These are phyloP conservation scores for Pristionchus mayeri DNA, from an alignment of 2,888 invertebrate genomes.

Conservation along the genomic window DNA sequence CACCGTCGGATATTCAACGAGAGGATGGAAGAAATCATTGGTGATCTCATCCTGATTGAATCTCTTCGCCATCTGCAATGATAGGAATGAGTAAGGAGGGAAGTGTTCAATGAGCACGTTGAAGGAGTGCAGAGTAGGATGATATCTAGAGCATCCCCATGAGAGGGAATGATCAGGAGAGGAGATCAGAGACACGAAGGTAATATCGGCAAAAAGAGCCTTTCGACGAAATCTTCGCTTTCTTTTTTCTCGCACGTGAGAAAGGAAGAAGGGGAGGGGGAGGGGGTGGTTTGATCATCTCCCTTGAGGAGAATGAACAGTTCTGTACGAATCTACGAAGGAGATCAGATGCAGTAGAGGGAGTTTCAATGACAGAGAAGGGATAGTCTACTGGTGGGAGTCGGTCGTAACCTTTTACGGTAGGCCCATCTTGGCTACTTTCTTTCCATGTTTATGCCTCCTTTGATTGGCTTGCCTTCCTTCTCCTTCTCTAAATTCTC, in stretches of 20 bases:
- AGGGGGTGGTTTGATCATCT: background rate
- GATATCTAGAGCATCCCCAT: background rate
- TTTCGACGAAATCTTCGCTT: slow-evolving; percentile 13
- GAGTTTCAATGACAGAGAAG: slow-evolving; percentile 19
- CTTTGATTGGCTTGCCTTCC: slow-evolving; percentile 9
- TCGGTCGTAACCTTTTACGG: slow-evolving; percentile 37
- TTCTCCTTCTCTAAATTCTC: slow-evolving; percentile 28
- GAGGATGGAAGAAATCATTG: slow-evolving; percentile 63
- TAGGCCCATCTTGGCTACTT: slow-evolving; percentile 20
- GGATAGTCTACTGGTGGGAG: slow-evolving; percentile 25
- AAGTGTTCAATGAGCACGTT: background rate
- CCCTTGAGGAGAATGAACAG: too few relatives aligned
- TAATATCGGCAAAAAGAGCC: background rate
- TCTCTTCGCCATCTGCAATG: slow-evolving; percentile 8
- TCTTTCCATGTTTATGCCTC: background rate
- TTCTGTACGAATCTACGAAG: too few relatives aligned
- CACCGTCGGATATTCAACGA: slow-evolving; percentile 60
- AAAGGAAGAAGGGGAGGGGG: background rate
- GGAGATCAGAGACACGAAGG: background rate
- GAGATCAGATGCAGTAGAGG: too few relatives aligned
- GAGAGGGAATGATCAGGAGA: background rate
- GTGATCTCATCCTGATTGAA: slow-evolving; percentile 40
- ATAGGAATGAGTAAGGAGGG: background rate
- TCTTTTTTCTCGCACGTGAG: background rate
- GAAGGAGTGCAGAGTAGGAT: background rate